Evolutionary conservation across 2,797 vertebrate species (phyloP).

Genomic region (Eulemur albifrons): DNA sequence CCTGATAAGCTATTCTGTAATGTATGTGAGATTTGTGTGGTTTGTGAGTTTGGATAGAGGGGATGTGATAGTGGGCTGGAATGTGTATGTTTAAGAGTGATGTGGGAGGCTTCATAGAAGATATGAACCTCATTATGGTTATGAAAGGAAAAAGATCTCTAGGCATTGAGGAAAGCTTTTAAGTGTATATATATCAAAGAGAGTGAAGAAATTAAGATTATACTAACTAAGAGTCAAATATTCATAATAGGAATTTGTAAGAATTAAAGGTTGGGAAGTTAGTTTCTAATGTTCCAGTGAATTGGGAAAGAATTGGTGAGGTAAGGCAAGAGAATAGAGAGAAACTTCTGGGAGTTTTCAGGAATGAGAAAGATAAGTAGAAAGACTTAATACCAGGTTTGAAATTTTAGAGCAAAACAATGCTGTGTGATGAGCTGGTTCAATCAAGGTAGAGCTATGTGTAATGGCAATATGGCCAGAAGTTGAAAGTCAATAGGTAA

Average conservation of each 20-base stretch:
- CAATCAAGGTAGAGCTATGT: neutral
- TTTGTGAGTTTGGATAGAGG: neutral
- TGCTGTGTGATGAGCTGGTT: neutral
- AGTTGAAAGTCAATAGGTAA: neutral
- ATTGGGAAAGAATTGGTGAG: neutral
- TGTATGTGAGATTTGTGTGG: neutral
- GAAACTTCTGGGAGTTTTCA: neutral
- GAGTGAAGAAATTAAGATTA: neutral
- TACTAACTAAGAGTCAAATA: neutral
- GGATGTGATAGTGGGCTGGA: neutral
- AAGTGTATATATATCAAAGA: neutral
- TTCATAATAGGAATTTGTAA: neutral
- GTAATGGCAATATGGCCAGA: neutral
- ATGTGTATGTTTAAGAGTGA: neutral
- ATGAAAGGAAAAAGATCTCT: neutral
- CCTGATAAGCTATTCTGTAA: neutral
- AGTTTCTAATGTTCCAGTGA: neutral
- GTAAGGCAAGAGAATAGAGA: neutral
- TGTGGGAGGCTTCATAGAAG: neutral
- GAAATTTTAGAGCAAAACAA: neutral
- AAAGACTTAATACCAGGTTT: neutral
- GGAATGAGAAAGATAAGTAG: neutral
- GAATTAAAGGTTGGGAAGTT: neutral
- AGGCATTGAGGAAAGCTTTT: neutral
- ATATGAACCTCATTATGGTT: neutral